These are phyloP conservation scores for Cynoglossus semilaevis DNA, from an alignment of 2,113 vertebrate species.

Conservation along the genomic window DNA sequence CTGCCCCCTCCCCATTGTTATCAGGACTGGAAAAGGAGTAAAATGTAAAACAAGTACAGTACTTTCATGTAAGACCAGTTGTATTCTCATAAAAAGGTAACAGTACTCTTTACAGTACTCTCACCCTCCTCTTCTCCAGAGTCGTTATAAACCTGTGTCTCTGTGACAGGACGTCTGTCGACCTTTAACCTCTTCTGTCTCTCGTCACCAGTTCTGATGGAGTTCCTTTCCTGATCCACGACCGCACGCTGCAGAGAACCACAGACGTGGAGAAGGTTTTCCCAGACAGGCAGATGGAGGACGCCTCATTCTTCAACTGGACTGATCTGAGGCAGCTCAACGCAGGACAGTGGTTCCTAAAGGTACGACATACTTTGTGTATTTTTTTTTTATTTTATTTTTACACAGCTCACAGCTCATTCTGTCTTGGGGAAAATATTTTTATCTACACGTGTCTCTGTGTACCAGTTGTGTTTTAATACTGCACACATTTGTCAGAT, in stretches of 20 bases:
- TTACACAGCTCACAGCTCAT: too few relatives aligned
- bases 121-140: too few relatives aligned
- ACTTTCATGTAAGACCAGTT: too few relatives aligned
- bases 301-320: conserved; percentile 91
- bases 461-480: background rate
- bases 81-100: too few relatives aligned
- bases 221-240: conserved; percentile 91
- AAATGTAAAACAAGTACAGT: too few relatives aligned
- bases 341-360: conserved; percentile 91
- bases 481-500: background rate
- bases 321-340: conserved; percentile 87
- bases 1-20: too few relatives aligned
- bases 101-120: too few relatives aligned
- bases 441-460: background rate
- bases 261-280: conserved; percentile 84
- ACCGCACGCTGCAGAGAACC: conserved; percentile 85
- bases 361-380: conserved; percentile 68
- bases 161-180: too few relatives aligned
- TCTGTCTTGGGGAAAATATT: too few relatives aligned
- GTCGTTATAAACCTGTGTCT: too few relatives aligned
- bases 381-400: too few relatives aligned
- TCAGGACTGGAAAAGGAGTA: too few relatives aligned
- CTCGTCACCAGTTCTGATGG: conserved; percentile 82
- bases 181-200: background rate
- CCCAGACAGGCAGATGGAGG: conserved; percentile 76